These are phyloP conservation scores for Equus przewalskii DNA, from an alignment of 2,113 vertebrate genomes.

Conservation along the genomic window DNA sequence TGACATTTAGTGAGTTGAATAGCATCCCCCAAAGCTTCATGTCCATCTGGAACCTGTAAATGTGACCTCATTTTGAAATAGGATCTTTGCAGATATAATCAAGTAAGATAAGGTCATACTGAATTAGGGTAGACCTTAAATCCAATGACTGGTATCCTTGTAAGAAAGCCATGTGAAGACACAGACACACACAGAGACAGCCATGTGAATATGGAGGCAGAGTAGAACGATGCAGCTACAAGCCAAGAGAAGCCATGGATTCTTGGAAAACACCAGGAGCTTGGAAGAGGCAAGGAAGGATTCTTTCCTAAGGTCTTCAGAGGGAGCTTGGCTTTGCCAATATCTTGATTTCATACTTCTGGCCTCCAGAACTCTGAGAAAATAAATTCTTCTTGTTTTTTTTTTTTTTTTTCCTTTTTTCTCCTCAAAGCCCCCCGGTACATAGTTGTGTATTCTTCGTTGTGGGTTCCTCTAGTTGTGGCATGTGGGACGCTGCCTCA, in stretches of 20 bases:
- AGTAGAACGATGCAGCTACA: neutral
- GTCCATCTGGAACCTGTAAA: neutral
- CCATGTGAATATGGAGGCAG: neutral
- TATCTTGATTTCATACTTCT: neutral
- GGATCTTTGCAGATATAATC: neutral
- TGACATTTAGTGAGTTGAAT: neutral
- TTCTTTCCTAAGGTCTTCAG: neutral
- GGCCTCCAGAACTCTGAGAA: neutral
- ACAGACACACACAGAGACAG: neutral
- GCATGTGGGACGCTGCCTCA: too few species aligned
- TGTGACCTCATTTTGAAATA: slow-evolving; percentile 43
- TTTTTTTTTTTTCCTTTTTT: too few species aligned
- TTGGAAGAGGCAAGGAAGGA: neutral
- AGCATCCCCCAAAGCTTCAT: neutral
- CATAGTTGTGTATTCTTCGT: too few species aligned
- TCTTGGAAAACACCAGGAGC: neutral
- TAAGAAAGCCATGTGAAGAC: neutral
- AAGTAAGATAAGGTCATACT: neutral
- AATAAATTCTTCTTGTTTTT: neutral
- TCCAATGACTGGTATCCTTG: neutral
- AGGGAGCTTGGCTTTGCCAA: neutral
- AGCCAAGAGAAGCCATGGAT: neutral
- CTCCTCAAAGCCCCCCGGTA: too few species aligned
- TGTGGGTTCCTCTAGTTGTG: too few species aligned
- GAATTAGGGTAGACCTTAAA: neutral